Evolutionary conservation across 37 sponge, comb jelly and placozoan genomes (phyloP), one percentile per base, ranked within the genome.

Genomic region (Chondrilla cf. caribensis): DNA sequence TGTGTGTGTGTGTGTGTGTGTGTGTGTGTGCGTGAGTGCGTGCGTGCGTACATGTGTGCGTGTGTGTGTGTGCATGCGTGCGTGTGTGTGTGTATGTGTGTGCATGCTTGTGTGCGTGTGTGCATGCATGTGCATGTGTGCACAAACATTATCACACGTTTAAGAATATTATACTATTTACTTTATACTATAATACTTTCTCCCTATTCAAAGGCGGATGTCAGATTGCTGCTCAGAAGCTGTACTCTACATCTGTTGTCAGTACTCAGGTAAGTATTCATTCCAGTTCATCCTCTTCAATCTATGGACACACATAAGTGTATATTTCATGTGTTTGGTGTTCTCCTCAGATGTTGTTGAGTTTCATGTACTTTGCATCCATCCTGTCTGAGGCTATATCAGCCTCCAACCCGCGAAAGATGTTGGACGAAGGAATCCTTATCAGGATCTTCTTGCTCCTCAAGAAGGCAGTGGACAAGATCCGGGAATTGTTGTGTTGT

Each of bases 321-420:
- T 28, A 28, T 60, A 15, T 60, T n/a, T n/a, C n/a, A n/a, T n/a
- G n/a, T n/a, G n/a, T n/a, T n/a, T n/a, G n/a, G n/a, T n/a, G n/a
- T 40, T 19, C 39, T 11, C 44, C 83, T 24, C 77, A 93, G 90
- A 93, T 93, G 94, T 60, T 93, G 84, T 43, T 85, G 37, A 87
- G 88, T 82, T 93, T 93, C 84, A 87, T 89, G 38, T 93, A 93
- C 81, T 93, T 93, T 81, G 85, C 94, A n/a, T 87, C 90, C 41
- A 89, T 93, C 70, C 59, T 93, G n/a, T 85, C 89, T 0, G 38
- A 88, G 41, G 86, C 86, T 0, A 77, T 85, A 37, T 57, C 47
- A 3, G 81, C 66, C 1, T 21, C 82, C 7, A 32, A 38, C 17
- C 76, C 76, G 25, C 38, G 36, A 37, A 73, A 73, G 19, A 11